Percentiles rank a stretch among this genome's conserved stretches.
These are phyloP conservation scores for Chrysodeixis includens DNA, from an alignment of 2,888 invertebrate species.

Conservation along the genomic window DNA sequence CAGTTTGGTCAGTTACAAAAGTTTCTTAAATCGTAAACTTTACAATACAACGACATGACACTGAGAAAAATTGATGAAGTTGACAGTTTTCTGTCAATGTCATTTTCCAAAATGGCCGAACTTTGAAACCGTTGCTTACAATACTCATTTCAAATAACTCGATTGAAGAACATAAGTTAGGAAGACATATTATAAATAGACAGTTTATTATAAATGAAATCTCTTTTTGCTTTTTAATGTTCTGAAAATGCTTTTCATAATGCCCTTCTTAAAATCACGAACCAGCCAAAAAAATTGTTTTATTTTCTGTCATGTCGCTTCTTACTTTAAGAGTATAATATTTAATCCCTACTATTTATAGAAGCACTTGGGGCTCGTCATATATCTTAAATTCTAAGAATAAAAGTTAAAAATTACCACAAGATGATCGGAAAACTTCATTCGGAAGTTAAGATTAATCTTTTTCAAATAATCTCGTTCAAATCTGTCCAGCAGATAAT, in stretches of 20 bases:
- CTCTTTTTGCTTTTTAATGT: too few species aligned
- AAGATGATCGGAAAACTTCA: constrained; percentile 73
- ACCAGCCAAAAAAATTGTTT: constrained; percentile 9
- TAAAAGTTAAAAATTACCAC: constrained; percentile 68
- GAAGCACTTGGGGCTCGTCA: constrained; percentile 69
- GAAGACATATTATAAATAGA: background rate
- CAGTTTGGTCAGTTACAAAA: constrained; percentile 67
- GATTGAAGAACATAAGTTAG: background rate
- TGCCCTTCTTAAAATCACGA: background rate
- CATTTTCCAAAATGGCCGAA: background rate
- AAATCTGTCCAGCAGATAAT: constrained; percentile 80
- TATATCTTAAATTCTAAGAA: constrained; percentile 58
- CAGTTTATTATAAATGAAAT: too few species aligned
- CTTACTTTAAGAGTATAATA: constrained; percentile 43
- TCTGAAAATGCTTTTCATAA: background rate
- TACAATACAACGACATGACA: constrained; percentile 33
- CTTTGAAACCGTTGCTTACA: background rate
- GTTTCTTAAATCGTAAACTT: constrained; percentile 44
- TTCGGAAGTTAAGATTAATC: constrained; percentile 66
- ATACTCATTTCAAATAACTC: background rate
- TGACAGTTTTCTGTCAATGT: background rate
- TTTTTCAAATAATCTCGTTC: constrained; percentile 51
- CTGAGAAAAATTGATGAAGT: constrained; percentile 17
- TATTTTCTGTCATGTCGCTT: constrained; percentile 30
- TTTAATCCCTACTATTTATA: constrained; percentile 59